These are phyloP conservation scores for Clistopyga incitator DNA, from an alignment of 2,888 invertebrate species.

Conservation along the genomic window DNA sequence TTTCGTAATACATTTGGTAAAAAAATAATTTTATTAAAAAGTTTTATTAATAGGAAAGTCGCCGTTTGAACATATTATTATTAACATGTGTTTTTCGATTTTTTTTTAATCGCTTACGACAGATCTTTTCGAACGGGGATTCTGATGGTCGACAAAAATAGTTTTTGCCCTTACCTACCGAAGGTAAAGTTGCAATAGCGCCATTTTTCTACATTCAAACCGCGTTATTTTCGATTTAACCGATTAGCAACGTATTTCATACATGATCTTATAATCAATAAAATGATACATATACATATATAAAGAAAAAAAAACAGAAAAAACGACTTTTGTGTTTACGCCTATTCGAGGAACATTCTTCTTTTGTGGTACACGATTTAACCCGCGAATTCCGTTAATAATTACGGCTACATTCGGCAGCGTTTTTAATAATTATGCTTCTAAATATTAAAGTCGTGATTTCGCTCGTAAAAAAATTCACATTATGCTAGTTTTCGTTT, in stretches of 20 bases:
- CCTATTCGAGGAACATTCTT: slow-evolving; percentile 63
- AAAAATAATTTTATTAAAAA: slow-evolving; percentile 82
- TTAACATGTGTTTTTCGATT: slow-evolving; percentile 21
- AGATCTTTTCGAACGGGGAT: slow-evolving; percentile 9
- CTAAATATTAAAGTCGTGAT: slow-evolving; percentile 23
- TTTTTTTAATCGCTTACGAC: slow-evolving; percentile 3
- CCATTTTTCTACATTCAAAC: neutral
- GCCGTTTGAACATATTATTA: slow-evolving; percentile 62
- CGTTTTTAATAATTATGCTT: slow-evolving; percentile 24
- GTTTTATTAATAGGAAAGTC: slow-evolving; percentile 75
- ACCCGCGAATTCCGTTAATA: slow-evolving; percentile 35
- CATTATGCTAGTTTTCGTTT: neutral
- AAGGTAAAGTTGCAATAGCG: slow-evolving; percentile 8
- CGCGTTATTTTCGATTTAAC: neutral
- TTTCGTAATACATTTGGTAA: slow-evolving; percentile 68
- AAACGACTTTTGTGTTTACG: slow-evolving; percentile 21
- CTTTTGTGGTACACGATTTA: slow-evolving; percentile 47
- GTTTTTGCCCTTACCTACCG: slow-evolving; percentile 15
- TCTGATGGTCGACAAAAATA: slow-evolving; percentile 28
- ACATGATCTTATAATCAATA: slow-evolving; percentile 23
- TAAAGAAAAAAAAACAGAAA: slow-evolving; percentile 25
- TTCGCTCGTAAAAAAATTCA: slow-evolving; percentile 25
- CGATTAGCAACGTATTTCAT: slow-evolving; percentile 17
- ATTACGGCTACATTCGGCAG: slow-evolving; percentile 26
- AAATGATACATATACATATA: slow-evolving; percentile 22